A percentile compares a stretch with the other conserved stretches of the same genome.
Evolutionary conservation across 1,140 invertebrate species (phyloP).

Genomic region (Ceratina calcarata): DNA sequence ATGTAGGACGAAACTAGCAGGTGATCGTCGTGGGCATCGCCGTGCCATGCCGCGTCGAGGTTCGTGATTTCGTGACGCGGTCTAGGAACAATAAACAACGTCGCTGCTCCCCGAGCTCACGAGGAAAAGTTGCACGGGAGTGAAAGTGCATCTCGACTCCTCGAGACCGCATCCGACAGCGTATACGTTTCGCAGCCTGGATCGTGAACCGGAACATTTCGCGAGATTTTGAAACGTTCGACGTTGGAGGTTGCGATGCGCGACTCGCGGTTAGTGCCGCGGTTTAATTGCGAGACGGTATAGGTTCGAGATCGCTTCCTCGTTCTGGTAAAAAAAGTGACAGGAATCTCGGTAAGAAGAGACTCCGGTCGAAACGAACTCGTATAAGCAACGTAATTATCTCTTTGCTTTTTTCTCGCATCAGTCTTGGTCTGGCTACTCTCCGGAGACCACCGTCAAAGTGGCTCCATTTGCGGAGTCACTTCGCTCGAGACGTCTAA

Average conservation of each 20-base stretch:
- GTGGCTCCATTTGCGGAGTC: slow-evolving; percentile 31
- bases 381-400: background rate
- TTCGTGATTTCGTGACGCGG: slow-evolving; percentile 58
- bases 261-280: slow-evolving; percentile 27
- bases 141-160: slow-evolving; percentile 57
- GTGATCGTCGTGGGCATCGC: slow-evolving; percentile 57
- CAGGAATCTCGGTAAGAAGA: background rate
- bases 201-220: background rate
- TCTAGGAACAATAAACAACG: slow-evolving; percentile 59
- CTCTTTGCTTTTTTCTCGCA: background rate
- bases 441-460: slow-evolving; percentile 17
- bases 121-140: slow-evolving; percentile 48
- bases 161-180: background rate
- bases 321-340: background rate
- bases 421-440: background rate
- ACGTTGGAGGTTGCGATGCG: background rate
- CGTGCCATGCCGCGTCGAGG: slow-evolving; percentile 1
- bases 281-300: slow-evolving; percentile 4
- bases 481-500: slow-evolving; percentile 24
- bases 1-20: slow-evolving; percentile 56
- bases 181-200: background rate
- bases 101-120: slow-evolving; percentile 27
- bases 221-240: slow-evolving; percentile 35
- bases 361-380: slow-evolving; percentile 6
- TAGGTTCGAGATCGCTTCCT: too few relatives aligned